phyloP scores from a whole-genome alignment of 2,888 invertebrate genomes.

The Ichneumoninae sp. region DNA sequence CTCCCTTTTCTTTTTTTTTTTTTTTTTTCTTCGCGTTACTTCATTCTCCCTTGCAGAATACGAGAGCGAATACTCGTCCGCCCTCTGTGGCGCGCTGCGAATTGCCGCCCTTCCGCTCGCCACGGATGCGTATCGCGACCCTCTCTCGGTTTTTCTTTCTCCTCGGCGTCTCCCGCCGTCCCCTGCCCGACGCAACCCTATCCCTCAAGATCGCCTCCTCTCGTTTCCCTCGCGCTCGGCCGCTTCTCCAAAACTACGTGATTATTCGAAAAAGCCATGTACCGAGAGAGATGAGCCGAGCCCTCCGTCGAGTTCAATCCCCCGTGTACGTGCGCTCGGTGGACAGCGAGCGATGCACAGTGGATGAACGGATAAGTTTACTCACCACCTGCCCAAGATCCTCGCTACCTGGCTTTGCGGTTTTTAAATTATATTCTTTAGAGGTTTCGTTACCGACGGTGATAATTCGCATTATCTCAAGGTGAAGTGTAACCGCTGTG shows the following conservation, averaged over 20 bases:
- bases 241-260: slow-evolving; percentile 79
- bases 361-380: not conserved
- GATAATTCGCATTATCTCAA: no score
- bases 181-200: slow-evolving; percentile 45
- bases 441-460: no score
- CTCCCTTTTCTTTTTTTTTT: slow-evolving; percentile 3
- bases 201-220: slow-evolving; percentile 16
- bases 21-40: slow-evolving; percentile 31
- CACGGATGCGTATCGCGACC: slow-evolving; percentile 24
- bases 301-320: slow-evolving; percentile 35
- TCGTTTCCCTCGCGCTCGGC: slow-evolving; percentile 68
- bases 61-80: not conserved
- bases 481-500: no score
- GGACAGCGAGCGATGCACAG: not conserved
- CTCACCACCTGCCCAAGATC: not conserved
- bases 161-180: slow-evolving; percentile 63
- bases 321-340: not conserved
- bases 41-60: slow-evolving; percentile 24
- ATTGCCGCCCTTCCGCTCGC: slow-evolving; percentile 14
- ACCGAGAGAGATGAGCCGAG: slow-evolving; percentile 68
- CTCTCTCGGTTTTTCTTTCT: slow-evolving; percentile 65
- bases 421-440: no score
- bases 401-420: not conserved
- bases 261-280: slow-evolving; percentile 79
- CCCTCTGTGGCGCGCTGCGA: not conserved